A percentile compares a stretch with the other conserved stretches of the same genome.
These are phyloP conservation scores for Sycophaga agraensis DNA, from an alignment of 1,140 invertebrate species.

Conservation along the genomic window DNA sequence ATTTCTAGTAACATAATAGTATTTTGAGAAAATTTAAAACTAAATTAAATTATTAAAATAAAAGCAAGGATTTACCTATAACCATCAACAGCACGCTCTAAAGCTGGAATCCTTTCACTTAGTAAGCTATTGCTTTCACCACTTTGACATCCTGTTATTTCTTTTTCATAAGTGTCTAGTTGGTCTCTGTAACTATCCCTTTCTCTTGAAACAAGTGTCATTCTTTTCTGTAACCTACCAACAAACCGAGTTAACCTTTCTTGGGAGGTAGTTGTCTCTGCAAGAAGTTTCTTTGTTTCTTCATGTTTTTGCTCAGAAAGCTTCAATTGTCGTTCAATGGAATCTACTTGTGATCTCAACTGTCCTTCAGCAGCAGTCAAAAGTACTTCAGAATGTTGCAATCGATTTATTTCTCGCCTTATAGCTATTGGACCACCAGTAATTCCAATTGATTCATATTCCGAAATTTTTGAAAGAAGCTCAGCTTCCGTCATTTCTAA, in stretches of 20 bases:
- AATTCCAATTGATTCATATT: conserved; percentile 52
- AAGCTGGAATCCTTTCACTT: conserved; percentile 43
- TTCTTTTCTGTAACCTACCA: conserved; percentile 59
- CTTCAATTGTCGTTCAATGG: conserved; percentile 41
- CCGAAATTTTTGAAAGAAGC: conserved; percentile 40
- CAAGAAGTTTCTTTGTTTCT: conserved; percentile 45
- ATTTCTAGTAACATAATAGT: not conserved
- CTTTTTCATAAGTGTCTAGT: conserved; percentile 80
- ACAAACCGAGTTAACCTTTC: conserved; percentile 55
- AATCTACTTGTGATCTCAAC: conserved; percentile 43
- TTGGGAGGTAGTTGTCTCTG: conserved; percentile 41
- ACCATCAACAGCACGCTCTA: conserved; percentile 47
- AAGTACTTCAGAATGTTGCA: conserved; percentile 48
- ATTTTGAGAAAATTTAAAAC: not conserved
- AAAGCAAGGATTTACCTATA: conserved; percentile 43
- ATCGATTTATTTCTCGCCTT: conserved; percentile 50
- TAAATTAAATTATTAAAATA: not conserved
- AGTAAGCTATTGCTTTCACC: conserved; percentile 34
- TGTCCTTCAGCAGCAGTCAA: conserved; percentile 50
- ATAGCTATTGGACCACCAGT: conserved; percentile 40
- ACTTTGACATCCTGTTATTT: conserved; percentile 60
- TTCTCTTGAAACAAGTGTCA: conserved; percentile 71
- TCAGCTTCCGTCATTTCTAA: conserved; percentile 42
- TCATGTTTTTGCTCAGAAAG: conserved; percentile 44
- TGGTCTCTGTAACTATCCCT: conserved; percentile 75